phyloP scores from a whole-genome alignment of 2,888 invertebrate genomes.

The Drosophila phalerata region DNA sequence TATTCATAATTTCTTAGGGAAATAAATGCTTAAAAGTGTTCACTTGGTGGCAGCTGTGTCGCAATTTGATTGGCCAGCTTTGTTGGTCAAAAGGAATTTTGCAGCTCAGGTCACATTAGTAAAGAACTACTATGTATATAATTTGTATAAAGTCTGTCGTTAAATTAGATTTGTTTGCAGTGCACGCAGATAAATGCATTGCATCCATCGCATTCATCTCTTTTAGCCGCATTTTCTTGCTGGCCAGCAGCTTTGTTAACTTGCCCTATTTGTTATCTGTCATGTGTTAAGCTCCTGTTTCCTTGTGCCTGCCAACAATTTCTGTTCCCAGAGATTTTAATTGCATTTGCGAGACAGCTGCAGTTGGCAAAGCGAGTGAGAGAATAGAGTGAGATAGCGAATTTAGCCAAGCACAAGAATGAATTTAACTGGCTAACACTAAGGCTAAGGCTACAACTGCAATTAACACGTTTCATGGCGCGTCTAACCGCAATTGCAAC shows the following conservation, averaged over 20 bases:
- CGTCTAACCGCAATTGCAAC: conserved; percentile 44
- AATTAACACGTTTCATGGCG: conserved; percentile 65
- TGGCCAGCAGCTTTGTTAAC: conserved; percentile 1
- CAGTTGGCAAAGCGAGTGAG: conserved; percentile 36
- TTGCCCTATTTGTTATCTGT: conserved; percentile 71
- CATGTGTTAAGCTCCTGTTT: conserved; percentile 41
- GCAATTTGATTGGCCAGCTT: conserved; percentile 35
- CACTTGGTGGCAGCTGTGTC: not conserved
- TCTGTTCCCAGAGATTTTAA: conserved; percentile 61
- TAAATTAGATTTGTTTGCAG: conserved; percentile 51
- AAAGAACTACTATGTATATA: not conserved
- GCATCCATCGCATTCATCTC: conserved; percentile 27
- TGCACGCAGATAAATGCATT: conserved; percentile 42
- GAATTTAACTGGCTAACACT: not conserved
- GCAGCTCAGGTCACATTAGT: conserved; percentile 19
- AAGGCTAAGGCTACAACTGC: conserved; percentile 23
- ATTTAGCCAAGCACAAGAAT: not conserved
- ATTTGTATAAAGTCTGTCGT: conserved; percentile 3
- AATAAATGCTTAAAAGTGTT: too few relatives aligned
- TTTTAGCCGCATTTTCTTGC: not conserved
- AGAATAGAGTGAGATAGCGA: conserved; percentile 3
- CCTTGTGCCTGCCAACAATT: conserved; percentile 41
- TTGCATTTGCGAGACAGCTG: conserved; percentile 64
- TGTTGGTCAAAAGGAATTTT: conserved; percentile 20
- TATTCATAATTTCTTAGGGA: too few relatives aligned